These are phyloP conservation scores for Sebastes wilsoni DNA, from an alignment of 2,797 vertebrate species.

Conservation along the genomic window DNA sequence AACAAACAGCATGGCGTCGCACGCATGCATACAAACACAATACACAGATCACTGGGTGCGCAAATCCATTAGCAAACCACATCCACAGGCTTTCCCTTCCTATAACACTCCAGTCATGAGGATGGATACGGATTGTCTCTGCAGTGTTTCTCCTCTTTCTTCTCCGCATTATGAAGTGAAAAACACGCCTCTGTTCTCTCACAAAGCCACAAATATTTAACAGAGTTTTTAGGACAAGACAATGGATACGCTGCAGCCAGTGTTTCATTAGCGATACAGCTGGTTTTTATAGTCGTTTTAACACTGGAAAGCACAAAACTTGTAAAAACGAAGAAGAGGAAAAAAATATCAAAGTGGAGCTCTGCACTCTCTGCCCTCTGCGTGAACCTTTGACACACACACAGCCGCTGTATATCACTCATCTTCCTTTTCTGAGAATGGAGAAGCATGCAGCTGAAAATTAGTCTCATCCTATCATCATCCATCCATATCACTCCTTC, in stretches of 20 bases:
- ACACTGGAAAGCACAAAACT: constrained; percentile 19
- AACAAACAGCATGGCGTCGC: constrained; percentile 25
- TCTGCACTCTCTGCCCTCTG: constrained; percentile 58
- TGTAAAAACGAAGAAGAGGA: not conserved
- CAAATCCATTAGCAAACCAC: constrained; percentile 62
- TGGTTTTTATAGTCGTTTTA: constrained; percentile 44
- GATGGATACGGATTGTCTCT: constrained; percentile 42
- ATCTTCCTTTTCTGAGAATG: constrained; percentile 39
- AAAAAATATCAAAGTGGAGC: constrained; percentile 39
- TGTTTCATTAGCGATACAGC: constrained; percentile 52
- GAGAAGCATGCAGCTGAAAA: constrained; percentile 47
- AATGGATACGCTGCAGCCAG: constrained; percentile 40
- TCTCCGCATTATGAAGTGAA: not conserved
- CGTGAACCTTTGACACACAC: constrained; percentile 64
- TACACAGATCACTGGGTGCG: constrained; percentile 28
- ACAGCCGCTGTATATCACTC: constrained; percentile 25
- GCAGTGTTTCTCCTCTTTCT: constrained; percentile 20
- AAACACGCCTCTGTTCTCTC: constrained; percentile 13
- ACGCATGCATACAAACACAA: constrained; percentile 38
- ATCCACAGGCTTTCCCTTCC: constrained; percentile 31
- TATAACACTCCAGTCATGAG: constrained; percentile 8
- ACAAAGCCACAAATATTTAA: constrained; percentile 52
- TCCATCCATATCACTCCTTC: constrained; percentile 31
- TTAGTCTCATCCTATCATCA: constrained; percentile 39
- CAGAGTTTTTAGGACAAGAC: constrained; percentile 50